phyloP scores from a whole-genome alignment of 2,797 vertebrate genomes.

The Capromys pilorides region DNA sequence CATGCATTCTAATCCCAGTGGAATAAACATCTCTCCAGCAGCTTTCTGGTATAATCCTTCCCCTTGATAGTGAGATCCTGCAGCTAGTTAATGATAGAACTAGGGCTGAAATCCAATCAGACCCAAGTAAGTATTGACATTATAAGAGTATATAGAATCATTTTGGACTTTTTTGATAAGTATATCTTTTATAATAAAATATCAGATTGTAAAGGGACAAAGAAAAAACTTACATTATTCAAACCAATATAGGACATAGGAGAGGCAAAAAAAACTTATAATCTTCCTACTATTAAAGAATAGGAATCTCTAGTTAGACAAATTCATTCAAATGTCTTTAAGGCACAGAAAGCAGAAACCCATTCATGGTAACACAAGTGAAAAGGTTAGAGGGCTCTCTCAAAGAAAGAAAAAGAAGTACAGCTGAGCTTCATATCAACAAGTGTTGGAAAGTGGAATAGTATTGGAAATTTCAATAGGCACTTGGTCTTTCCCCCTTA shows the following conservation, averaged over 20 bases:
- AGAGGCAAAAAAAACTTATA: neutral
- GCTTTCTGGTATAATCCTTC: slow-evolving; percentile 55
- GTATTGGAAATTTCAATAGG: neutral
- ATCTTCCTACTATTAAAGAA: slow-evolving; percentile 5
- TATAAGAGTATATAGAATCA: slow-evolving; percentile 38
- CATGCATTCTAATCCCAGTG: slow-evolving; percentile 53
- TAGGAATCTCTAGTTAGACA: neutral
- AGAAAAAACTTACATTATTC: neutral
- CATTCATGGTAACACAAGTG: slow-evolving; percentile 15
- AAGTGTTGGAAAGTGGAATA: neutral
- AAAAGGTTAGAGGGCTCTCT: neutral
- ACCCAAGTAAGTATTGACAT: slow-evolving; percentile 51
- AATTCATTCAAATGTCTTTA: slow-evolving; percentile 40
- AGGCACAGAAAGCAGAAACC: slow-evolving; percentile 37
- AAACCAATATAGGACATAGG: neutral
- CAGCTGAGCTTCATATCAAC: neutral
- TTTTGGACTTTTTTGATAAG: neutral
- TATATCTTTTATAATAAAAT: slow-evolving; percentile 8
- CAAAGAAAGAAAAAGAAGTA: slow-evolving; percentile 31
- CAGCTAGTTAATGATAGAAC: slow-evolving; percentile 59
- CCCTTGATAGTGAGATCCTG: slow-evolving; percentile 50
- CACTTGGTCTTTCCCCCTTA: neutral
- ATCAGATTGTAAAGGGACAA: slow-evolving; percentile 36
- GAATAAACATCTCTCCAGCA: slow-evolving; percentile 43
- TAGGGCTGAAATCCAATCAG: slow-evolving; percentile 43